These are phyloP conservation scores for Eupithecia abbreviata DNA, from an alignment of 2,888 invertebrate genomes.

Conservation along the genomic window DNA sequence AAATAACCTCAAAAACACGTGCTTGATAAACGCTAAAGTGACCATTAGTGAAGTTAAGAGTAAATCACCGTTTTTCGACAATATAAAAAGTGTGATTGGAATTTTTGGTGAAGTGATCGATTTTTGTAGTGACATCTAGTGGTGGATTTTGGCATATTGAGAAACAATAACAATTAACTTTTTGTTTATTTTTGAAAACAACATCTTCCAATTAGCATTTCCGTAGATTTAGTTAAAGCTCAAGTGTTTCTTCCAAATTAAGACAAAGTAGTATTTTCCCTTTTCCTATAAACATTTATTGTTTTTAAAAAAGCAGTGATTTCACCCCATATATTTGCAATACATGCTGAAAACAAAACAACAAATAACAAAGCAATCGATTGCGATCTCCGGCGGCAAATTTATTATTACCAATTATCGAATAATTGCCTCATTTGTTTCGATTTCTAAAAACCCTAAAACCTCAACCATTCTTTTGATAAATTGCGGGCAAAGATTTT, in stretches of 20 bases:
- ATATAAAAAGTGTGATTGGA: conserved; percentile 30
- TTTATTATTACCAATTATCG: neutral
- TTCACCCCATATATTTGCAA: neutral
- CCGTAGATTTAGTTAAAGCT: conserved; percentile 48
- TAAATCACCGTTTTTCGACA: neutral
- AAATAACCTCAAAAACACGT: conserved; percentile 62
- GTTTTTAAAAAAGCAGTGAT: neutral
- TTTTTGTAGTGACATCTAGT: conserved; percentile 67
- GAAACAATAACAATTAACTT: conserved; percentile 51
- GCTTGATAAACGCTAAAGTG: conserved; percentile 43
- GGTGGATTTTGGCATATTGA: conserved; percentile 46
- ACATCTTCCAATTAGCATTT: conserved; percentile 60
- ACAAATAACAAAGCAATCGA: neutral
- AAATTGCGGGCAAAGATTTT: neutral
- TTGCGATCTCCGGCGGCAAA: neutral
- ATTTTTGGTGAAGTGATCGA: conserved; percentile 49
- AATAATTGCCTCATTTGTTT: neutral
- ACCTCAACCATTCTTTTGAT: neutral
- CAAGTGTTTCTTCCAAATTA: conserved; percentile 51
- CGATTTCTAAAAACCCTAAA: neutral
- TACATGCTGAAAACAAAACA: neutral
- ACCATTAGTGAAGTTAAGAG: conserved; percentile 40
- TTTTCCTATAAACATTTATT: neutral
- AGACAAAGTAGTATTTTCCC: conserved; percentile 16
- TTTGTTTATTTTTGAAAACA: conserved; percentile 41